These are phyloP conservation scores for Rhagologus leucostigma DNA, from an alignment of 2,113 vertebrate species.

Conservation along the genomic window DNA sequence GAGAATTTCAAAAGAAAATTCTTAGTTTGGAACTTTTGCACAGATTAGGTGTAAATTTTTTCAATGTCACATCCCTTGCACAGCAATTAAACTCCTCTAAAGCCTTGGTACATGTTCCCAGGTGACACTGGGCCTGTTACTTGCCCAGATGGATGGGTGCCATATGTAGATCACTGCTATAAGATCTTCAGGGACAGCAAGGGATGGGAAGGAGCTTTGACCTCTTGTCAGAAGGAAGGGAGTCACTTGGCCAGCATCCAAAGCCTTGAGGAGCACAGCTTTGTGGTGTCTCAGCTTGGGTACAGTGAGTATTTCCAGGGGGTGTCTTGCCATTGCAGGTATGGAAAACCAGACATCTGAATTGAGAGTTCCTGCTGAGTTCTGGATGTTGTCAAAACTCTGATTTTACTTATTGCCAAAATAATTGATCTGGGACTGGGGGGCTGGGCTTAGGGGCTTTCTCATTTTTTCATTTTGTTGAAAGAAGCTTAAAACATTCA, in stretches of 20 bases:
- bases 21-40: neutral
- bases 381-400: neutral
- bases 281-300: slow-evolving; percentile 83
- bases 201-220: slow-evolving; percentile 80
- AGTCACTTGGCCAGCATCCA: slow-evolving; percentile 85
- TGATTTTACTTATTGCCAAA: neutral
- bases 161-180: slow-evolving; percentile 83
- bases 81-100: neutral
- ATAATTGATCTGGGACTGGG: neutral
- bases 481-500: neutral
- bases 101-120: neutral
- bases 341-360: neutral
- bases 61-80: neutral
- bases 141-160: slow-evolving; percentile 83
- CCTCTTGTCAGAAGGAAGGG: slow-evolving; percentile 80
- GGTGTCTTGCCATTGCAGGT: neutral
- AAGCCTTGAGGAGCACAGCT: slow-evolving; percentile 88
- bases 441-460: rapidly evolving
- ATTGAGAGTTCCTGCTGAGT: neutral
- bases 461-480: neutral
- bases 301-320: slow-evolving; percentile 76
- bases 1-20: neutral
- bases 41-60: neutral
- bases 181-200: slow-evolving; percentile 77
- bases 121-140: slow-evolving; percentile 43